Evolutionary conservation across 2,113 vertebrate species (phyloP), one percentile per base, ranked within the genome.

Genomic region (Neodontobutis hainanensis): DNA sequence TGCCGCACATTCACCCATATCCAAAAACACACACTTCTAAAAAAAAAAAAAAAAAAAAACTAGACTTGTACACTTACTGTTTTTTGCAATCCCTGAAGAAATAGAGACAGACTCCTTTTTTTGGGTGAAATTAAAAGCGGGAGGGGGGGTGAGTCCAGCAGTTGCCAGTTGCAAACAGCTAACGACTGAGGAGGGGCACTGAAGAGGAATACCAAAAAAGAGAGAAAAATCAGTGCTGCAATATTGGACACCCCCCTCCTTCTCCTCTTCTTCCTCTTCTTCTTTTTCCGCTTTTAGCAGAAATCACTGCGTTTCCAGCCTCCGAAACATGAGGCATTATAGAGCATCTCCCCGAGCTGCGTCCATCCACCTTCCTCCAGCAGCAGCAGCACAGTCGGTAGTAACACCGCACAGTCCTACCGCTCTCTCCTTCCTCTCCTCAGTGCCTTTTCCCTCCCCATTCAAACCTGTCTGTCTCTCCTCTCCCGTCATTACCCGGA

Each of bases 381-480:
- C 62, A 68, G 65, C 77, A 87, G 89, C 85, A 76, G 82, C 87
- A 90, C 85, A 35, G 86, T 75, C 86, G 85, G 87, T 92, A 92
- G 90, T 92, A 92, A 92, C 91, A 92, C 92, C 51, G 51, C 75
- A 56, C 35, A 43, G 9, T 66, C 50, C 70, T 50, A 61, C 58
- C 73, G 65, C 50, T 73, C 55, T 68, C 75, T 46, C 66, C 70
- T 66, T 67, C 58, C 68, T 61, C 36, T 42, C 43, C 34, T 43
- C 43, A 67, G 53, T 43, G 62, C 61, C 65, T 65, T 74, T 55
- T 40, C 59, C 61, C 74, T 75, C 78, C 52, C 51, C 52, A 36
- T 55, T 55, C 52, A 55, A 36, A 36, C 34, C 76, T 77, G 83
- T 58, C 78, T 67, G 64, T 75, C 74, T 56, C 82, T 76, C 78